Base-by-base conservation (phyloP, 1,140 invertebrate species). In the Drosophila triauraria region DNA sequence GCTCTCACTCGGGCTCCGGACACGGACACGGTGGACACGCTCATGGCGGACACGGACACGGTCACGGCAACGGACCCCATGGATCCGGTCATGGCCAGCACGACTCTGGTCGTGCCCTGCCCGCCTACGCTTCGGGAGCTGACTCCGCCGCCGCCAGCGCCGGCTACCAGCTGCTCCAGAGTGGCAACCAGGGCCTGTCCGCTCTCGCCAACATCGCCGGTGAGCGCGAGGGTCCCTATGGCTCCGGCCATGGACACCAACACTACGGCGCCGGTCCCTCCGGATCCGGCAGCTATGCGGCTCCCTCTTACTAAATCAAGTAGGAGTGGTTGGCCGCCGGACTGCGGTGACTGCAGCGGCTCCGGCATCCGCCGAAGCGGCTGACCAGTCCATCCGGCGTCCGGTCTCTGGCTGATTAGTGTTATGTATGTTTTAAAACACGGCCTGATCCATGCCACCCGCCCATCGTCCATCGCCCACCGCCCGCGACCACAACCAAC, bases 141-240 rank as follows among this genome's bases (percentile, higher is more conserved):
- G 85, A 91, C 17, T 87, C 76, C 53, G 82, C 85, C 43, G 90
- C 90, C 48, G 84, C 74, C 67, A 87, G 78, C 35, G 91, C 85
- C 43, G 91, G 91, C 42, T 92, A 92, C 42, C 86, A 91, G 63
- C 91, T 92, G 50, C 82, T 92, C 51, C 86, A 91, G 62, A 85
- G 83, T 40, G 80, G 85, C 40, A 92, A 82, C 72, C 85, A 92
- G 48, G 91, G 91, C 38, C 84, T 92, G 56, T 82, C 91, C 25
- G 84, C 91, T 46, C 71, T 92, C 51, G 86, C 91, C 70, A 92
- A 58, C 75, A 91, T 92, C 38, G 86, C 78, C 43, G 86, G 83
- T 51, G 76, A 83, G 3, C 84, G 71, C 10, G 81, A 80, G 30
- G 80, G 77, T 46, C 76, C 72, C 54, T 85, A 84, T 47, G 82